These are phyloP conservation scores for Vimba vimba DNA, from an alignment of 2,113 vertebrate species.

Conservation along the genomic window DNA sequence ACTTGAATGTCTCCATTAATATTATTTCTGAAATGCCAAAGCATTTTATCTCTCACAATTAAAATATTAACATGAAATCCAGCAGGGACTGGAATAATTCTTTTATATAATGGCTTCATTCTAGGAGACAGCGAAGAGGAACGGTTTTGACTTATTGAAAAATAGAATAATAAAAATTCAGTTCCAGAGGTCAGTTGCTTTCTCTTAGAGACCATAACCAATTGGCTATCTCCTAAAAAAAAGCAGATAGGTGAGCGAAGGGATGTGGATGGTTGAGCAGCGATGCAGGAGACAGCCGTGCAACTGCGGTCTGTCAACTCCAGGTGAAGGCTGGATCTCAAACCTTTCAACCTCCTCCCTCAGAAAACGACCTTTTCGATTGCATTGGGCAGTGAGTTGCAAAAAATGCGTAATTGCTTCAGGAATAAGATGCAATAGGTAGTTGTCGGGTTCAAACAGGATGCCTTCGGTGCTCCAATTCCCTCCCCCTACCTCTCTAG, in stretches of 20 bases:
- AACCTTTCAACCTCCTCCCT: constrained; percentile 1
- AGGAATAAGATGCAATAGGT: constrained; percentile 42
- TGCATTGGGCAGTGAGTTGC: background rate
- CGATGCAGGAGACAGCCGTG: constrained; percentile 13
- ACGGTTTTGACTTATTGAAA: constrained; percentile 27
- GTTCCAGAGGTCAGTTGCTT: constrained; percentile 24
- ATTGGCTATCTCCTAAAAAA: constrained; percentile 58
- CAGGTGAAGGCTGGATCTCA: background rate
- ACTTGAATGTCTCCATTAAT: constrained; percentile 67
- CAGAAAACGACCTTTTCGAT: constrained; percentile 31
- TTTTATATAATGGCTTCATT: constrained; percentile 50
- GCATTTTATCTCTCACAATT: constrained; percentile 69
- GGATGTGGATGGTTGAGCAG: constrained; percentile 30
- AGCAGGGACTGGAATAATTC: constrained; percentile 32
- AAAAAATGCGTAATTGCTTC: constrained; percentile 31
- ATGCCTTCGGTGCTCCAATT: constrained; percentile 59
- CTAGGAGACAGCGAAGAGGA: constrained; percentile 39
- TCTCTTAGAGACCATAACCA: constrained; percentile 64
- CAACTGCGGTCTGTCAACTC: constrained; percentile 28
- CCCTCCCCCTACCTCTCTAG: constrained; percentile 40
- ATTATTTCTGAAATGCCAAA: constrained; percentile 64
- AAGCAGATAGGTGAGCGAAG: background rate
- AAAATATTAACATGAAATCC: constrained; percentile 61
- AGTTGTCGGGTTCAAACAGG: constrained; percentile 58
- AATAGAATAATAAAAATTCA: constrained; percentile 30